Evolutionary conservation across 1,140 invertebrate species (phyloP), one percentile per base, ranked within the genome.

Genomic region (Drosophila lowei): DNA sequence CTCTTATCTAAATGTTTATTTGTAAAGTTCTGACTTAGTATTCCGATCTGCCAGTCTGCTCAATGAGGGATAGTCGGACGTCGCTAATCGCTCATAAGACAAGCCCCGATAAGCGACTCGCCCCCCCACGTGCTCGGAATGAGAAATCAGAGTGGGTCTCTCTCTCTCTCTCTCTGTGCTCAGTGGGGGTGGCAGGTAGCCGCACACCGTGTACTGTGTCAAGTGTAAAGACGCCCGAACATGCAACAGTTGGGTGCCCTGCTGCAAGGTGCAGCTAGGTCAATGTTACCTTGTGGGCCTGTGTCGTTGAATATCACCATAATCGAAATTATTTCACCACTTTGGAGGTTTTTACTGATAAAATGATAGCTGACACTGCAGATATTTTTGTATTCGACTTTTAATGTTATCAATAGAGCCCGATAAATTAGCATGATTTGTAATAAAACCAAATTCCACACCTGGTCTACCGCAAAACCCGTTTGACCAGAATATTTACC

Each of bases 211-310:
- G 62, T 49, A 67, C 65, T 56, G 65, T 68, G 65, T 68, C 62
- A 66, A 68, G 65, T 66, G 49, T 66, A 68, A 68, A 62, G 65
- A 68, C 65, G 63, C 62, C 15, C 62, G 56, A 62, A 48, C 62
- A 68, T 68, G 42, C 66, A 72, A 72, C 68, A 72, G 66, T 71
- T 72, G 55, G 38, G 30, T 38, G 34, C 9, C 54, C 23, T 28
- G 44, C 23, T 16, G 8, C 38, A 55, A 72, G 44, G 49, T 53
- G 21, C 55, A 50, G 58, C 50, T 72, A 34, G 65, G 63, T 44
- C 67, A 53, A 42, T 56, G 34, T 38, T 38, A 13, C 34, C 23
- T 23, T 58, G 6, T 34, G 16, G 49, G 21, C 21, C 57, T 55
- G 50, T 43, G 43, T 48, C 16, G 9, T 41, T 43, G 25, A 6